A percentile compares a stretch with the other conserved stretches of the same genome.
These are phyloP conservation scores for Rhinolophus ferrumequinum DNA, from an alignment of 2,113 vertebrate species.

Conservation along the genomic window DNA sequence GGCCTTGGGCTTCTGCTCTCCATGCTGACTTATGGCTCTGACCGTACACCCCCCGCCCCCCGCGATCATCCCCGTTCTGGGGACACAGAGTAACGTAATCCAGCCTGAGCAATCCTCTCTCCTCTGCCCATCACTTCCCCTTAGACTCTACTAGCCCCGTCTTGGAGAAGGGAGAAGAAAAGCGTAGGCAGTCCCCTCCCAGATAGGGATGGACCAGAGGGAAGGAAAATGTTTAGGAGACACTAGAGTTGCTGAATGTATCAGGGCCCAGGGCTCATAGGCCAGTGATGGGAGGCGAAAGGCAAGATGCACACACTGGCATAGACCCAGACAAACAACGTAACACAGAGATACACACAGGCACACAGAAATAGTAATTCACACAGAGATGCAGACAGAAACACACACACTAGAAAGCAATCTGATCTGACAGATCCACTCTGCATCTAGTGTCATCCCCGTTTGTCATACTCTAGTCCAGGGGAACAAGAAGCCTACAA, in stretches of 20 bases:
- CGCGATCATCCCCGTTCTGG: too few species aligned
- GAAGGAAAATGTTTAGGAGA: not conserved
- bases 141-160: not conserved
- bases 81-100: not conserved
- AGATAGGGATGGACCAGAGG: too few species aligned
- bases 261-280: not conserved
- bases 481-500: not conserved
- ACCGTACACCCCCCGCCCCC: not conserved
- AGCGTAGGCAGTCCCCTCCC: too few species aligned
- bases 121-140: not conserved
- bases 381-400: not conserved
- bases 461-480: not conserved
- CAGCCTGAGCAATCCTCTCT: not conserved
- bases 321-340: not conserved
- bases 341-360: not conserved
- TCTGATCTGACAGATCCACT: not conserved
- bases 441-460: not conserved
- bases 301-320: not conserved
- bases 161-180: not conserved
- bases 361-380: not conserved
- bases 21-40: not conserved
- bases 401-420: not conserved
- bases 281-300: not conserved
- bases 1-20: not conserved
- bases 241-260: not conserved